These are phyloP conservation scores for Hydropsyche betteni DNA, from an alignment of 2,888 invertebrate species.

Conservation along the genomic window DNA sequence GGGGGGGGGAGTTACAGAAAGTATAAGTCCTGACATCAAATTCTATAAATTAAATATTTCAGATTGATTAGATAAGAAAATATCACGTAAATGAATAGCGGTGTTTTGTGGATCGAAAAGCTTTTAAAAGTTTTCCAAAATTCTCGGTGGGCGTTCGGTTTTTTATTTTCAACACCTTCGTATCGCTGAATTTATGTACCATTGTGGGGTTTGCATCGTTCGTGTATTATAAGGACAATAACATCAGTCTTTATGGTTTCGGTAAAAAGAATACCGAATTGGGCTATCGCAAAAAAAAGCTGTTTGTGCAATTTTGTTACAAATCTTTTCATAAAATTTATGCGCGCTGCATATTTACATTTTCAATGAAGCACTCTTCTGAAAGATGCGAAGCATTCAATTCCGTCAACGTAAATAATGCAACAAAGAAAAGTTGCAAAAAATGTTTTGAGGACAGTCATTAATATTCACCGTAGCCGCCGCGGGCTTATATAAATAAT, in stretches of 20 bases:
- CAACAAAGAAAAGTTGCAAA: slow-evolving; percentile 9
- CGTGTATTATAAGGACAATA: slow-evolving; percentile 1
- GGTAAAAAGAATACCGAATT: not conserved
- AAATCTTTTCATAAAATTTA: not conserved
- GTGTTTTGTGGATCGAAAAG: too few species aligned
- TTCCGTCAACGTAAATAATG: slow-evolving; percentile 13
- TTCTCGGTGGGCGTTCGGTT: slow-evolving; percentile 30
- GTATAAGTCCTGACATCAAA: too few species aligned
- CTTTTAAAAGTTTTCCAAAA: too few species aligned
- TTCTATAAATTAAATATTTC: too few species aligned
- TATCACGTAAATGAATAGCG: too few species aligned
- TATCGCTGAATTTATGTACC: slow-evolving; percentile 36
- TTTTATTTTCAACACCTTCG: slow-evolving; percentile 18
- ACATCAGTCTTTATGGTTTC: slow-evolving; percentile 12
- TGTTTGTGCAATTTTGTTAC: not conserved
- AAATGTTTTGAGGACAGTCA: slow-evolving; percentile 28
- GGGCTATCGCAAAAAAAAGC: not conserved
- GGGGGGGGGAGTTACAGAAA: too few species aligned
- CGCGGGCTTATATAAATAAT: slow-evolving; percentile 28
- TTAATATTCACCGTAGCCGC: slow-evolving; percentile 12
- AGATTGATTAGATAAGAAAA: too few species aligned
- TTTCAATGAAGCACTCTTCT: slow-evolving; percentile 1
- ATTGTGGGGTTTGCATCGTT: slow-evolving; percentile 28
- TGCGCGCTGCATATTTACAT: not conserved
- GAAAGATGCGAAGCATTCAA: not conserved